Evolutionary conservation across 2,888 invertebrate species (phyloP).

Genomic region (Drosophila mulleri): DNA sequence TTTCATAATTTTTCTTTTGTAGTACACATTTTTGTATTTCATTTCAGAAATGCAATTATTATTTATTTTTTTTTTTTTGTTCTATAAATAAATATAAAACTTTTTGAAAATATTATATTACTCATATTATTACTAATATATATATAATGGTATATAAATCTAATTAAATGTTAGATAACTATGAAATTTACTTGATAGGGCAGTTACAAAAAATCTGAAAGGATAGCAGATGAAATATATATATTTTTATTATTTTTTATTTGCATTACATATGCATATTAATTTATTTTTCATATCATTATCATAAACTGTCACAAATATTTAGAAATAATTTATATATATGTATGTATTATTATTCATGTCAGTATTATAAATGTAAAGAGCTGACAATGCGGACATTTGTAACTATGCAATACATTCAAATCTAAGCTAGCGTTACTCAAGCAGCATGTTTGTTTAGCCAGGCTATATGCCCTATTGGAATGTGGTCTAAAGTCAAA

Average conservation of each 20-base stretch:
- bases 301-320: background rate
- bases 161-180: no score
- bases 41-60: no score
- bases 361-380: background rate
- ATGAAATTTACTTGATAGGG: background rate
- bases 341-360: background rate
- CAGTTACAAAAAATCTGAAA: background rate
- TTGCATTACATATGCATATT: background rate
- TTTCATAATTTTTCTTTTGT: no score
- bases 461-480: conserved; percentile 32
- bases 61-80: no score
- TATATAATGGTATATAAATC: no score
- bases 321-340: background rate
- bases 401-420: no score
- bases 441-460: background rate
- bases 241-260: no score
- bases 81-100: no score
- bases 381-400: background rate
- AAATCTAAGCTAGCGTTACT: background rate
- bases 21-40: no score
- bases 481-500: conserved; percentile 18
- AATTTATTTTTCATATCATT: background rate
- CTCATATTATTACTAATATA: no score
- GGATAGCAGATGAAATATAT: background rate
- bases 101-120: no score